These are phyloP conservation scores for Temnothorax unifasciatus DNA, from an alignment of 2,888 invertebrate genomes.

Conservation along the genomic window DNA sequence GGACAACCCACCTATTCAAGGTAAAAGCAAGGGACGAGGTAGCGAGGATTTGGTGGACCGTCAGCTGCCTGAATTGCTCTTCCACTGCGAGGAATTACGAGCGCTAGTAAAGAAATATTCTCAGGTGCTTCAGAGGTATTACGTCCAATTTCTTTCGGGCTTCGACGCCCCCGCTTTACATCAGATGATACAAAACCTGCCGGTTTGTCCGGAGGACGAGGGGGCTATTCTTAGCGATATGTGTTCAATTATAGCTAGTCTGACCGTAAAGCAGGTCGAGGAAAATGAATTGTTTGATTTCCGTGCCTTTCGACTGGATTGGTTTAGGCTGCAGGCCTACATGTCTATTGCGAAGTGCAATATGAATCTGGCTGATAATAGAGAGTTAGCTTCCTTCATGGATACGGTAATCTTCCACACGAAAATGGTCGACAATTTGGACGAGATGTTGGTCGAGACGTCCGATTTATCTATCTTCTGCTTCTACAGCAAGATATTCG, in stretches of 20 bases:
- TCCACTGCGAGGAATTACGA: slow-evolving; percentile 99
- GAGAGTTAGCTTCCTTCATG: slow-evolving; percentile 95
- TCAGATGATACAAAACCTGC: slow-evolving; percentile 93
- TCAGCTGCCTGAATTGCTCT: slow-evolving; percentile 98
- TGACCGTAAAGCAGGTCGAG: slow-evolving; percentile 98
- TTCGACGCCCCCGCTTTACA: slow-evolving; percentile 98
- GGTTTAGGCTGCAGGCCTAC: slow-evolving; percentile 98
- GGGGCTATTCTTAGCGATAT: slow-evolving; percentile 97
- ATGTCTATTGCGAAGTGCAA: slow-evolving; percentile 95
- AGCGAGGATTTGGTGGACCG: slow-evolving; percentile 98
- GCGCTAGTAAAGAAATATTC: slow-evolving; percentile 98
- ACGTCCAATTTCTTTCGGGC: slow-evolving; percentile 98
- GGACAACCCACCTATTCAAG: slow-evolving; percentile 96
- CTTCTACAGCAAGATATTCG: slow-evolving; percentile 98
- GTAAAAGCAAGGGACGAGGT: slow-evolving; percentile 94
- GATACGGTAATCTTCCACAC: slow-evolving; percentile 99
- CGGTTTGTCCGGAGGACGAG: slow-evolving; percentile 97
- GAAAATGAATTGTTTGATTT: slow-evolving; percentile 98
- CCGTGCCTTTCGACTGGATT: slow-evolving; percentile 97
- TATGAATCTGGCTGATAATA: slow-evolving; percentile 93
- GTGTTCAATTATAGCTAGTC: slow-evolving; percentile 94
- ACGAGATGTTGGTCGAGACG: slow-evolving; percentile 98
- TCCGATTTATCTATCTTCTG: slow-evolving; percentile 99
- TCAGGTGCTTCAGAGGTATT: slow-evolving; percentile 98
- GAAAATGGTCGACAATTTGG: slow-evolving; percentile 98